Evolutionary conservation across 2,113 vertebrate species (phyloP).

Genomic region (Grus americana): DNA sequence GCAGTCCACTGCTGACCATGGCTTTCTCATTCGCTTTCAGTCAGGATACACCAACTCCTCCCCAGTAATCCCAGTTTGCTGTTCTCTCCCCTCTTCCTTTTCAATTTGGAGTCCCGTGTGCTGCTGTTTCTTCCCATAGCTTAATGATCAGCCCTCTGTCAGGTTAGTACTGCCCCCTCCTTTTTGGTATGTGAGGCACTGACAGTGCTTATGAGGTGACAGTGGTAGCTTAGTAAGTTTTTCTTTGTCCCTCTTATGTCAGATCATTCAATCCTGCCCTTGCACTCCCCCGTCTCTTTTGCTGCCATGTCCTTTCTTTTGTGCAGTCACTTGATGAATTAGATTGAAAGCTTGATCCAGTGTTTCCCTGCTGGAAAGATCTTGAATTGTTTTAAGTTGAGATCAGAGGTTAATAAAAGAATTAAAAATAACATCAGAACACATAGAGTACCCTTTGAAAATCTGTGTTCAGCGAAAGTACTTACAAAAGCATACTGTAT

Average conservation of each 20-base stretch:
- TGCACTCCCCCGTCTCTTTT: background rate
- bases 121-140: background rate
- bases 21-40: background rate
- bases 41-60: background rate
- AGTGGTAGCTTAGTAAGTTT: background rate
- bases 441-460: background rate
- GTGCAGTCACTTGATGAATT: background rate
- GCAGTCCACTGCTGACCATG: rapidly evolving
- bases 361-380: background rate
- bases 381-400: slow-evolving; percentile 4
- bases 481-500: background rate
- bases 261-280: background rate
- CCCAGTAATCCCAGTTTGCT: background rate
- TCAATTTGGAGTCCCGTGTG: background rate
- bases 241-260: background rate
- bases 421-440: slow-evolving; percentile 7
- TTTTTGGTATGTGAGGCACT: background rate
- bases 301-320: background rate
- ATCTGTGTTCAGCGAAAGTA: background rate
- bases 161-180: background rate
- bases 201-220: background rate
- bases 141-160: background rate
- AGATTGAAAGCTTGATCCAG: background rate
- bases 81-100: background rate
- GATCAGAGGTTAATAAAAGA: slow-evolving; percentile 7